phyloP scores from a whole-genome alignment of 2,888 invertebrate species.

The Tryphoninae sp. region DNA sequence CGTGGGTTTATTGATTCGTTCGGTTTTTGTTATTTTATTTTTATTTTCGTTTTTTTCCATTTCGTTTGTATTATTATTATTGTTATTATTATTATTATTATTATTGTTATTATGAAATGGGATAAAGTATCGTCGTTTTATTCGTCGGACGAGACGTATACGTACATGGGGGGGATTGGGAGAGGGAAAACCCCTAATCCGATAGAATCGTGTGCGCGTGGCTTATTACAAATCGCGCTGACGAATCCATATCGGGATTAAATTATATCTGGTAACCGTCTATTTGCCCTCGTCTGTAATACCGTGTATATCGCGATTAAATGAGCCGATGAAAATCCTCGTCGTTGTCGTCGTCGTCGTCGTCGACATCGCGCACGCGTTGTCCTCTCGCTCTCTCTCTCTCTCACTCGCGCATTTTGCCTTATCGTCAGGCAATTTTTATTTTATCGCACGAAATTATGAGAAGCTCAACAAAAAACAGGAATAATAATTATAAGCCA shows the following conservation, averaged over 20 bases:
- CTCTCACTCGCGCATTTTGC: too few relatives aligned
- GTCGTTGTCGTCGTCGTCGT: background rate
- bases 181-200: constrained; percentile 25
- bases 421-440: too few relatives aligned
- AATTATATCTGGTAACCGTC: constrained; percentile 36
- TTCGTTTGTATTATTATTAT: too few relatives aligned
- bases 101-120: too few relatives aligned
- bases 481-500: too few relatives aligned
- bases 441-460: too few relatives aligned
- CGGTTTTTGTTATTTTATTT: background rate
- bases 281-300: constrained; percentile 25
- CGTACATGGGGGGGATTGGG: too few relatives aligned
- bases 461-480: too few relatives aligned
- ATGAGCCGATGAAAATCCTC: constrained; percentile 49
- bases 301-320: constrained; percentile 47
- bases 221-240: constrained; percentile 54
- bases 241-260: constrained; percentile 59
- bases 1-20: background rate
- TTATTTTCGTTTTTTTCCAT: background rate
- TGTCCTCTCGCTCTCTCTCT: background rate
- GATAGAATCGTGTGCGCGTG: constrained; percentile 52
- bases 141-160: too few relatives aligned
- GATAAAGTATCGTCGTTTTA: too few relatives aligned
- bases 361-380: background rate
- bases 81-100: too few relatives aligned